phyloP scores from a whole-genome alignment of 2,888 invertebrate genomes.

The Amphipoea lucens region DNA sequence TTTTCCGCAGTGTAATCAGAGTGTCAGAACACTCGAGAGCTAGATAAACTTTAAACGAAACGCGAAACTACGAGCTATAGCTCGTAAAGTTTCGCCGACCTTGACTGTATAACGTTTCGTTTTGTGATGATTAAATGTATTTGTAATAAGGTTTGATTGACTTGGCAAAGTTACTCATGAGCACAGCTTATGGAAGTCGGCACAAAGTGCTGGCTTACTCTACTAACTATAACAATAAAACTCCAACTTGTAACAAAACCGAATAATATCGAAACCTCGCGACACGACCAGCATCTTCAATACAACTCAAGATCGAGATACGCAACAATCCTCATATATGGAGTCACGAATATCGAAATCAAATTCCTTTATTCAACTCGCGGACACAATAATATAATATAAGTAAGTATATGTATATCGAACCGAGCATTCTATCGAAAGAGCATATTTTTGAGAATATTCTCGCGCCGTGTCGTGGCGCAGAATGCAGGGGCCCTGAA shows the following conservation, averaged over 20 bases:
- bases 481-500: conserved; percentile 39
- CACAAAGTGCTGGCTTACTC: neutral
- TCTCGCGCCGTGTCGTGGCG: conserved; percentile 7
- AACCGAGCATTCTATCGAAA: conserved; percentile 38
- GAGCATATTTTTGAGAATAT: conserved; percentile 55
- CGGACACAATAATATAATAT: conserved; percentile 47
- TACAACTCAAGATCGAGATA: conserved; percentile 20
- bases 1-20: no score
- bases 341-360: conserved; percentile 59
- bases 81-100: neutral
- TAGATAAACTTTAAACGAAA: no score
- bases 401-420: conserved; percentile 21
- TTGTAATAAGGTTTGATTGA: neutral
- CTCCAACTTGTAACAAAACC: neutral
- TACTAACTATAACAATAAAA: neutral
- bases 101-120: neutral
- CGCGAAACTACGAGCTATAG: no score
- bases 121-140: neutral
- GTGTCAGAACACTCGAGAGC: no score
- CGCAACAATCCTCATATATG: conserved; percentile 32
- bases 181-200: no score
- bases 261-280: conserved; percentile 2
- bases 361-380: conserved; percentile 61
- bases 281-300: conserved; percentile 13
- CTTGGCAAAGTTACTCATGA: neutral